phyloP scores from a whole-genome alignment of 2,113 vertebrate species.

The Pagrus major region DNA sequence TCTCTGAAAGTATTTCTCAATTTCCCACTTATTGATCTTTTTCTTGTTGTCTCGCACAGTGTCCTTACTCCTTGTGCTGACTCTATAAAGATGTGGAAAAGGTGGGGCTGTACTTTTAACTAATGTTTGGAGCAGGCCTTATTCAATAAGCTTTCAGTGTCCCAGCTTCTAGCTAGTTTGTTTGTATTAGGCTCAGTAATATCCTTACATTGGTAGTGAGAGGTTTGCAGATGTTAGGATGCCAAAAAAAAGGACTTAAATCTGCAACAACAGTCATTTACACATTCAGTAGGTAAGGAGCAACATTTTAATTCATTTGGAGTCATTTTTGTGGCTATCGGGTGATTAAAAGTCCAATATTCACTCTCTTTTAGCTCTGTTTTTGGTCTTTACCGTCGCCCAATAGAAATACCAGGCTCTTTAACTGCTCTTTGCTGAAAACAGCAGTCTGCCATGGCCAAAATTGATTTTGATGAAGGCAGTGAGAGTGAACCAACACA shows the following conservation, averaged over 20 bases:
- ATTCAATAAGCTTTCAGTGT: not conserved
- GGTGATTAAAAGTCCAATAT: too few relatives aligned
- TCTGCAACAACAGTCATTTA: too few relatives aligned
- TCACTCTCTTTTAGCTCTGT: too few relatives aligned
- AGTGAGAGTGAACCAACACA: not conserved
- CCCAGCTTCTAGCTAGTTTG: not conserved
- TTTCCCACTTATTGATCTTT: not conserved
- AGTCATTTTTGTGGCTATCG: too few relatives aligned
- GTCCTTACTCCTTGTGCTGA: not conserved
- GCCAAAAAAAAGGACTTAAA: not conserved
- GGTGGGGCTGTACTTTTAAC: not conserved
- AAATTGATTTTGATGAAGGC: not conserved
- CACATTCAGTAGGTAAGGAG: too few relatives aligned
- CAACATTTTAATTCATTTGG: too few relatives aligned
- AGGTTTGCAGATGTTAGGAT: not conserved
- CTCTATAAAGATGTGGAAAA: not conserved
- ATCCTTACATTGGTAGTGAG: too few relatives aligned
- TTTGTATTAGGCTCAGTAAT: not conserved
- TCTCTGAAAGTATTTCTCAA: conserved; percentile 9
- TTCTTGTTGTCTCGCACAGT: not conserved
- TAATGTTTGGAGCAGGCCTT: not conserved
- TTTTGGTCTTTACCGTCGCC: too few relatives aligned
- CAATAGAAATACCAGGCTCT: too few relatives aligned
- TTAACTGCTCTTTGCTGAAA: too few relatives aligned
- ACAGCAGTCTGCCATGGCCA: too few relatives aligned